phyloP scores from a whole-genome alignment of 2,113 vertebrate genomes.

The Pardalotus punctatus region DNA sequence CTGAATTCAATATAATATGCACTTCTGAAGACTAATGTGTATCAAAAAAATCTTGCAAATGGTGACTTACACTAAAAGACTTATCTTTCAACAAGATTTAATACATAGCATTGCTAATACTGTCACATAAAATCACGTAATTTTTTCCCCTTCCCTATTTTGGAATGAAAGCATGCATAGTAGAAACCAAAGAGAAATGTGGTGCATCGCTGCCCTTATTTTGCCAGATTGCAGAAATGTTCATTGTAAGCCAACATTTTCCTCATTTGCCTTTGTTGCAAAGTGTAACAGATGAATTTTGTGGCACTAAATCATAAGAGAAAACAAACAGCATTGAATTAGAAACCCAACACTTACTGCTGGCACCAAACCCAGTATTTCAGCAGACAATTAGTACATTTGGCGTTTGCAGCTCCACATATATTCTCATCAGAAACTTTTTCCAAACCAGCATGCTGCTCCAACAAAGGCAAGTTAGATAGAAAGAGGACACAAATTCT shows the following conservation, averaged over 20 bases:
- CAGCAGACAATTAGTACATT: slow-evolving; percentile 30
- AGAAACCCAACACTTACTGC: not conserved
- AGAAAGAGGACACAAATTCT: not conserved
- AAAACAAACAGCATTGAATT: slow-evolving; percentile 16
- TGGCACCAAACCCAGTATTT: slow-evolving; percentile 26
- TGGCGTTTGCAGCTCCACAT: slow-evolving; percentile 23
- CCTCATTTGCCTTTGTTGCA: not conserved
- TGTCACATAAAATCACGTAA: not conserved
- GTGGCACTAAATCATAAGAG: not conserved
- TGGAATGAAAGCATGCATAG: not conserved
- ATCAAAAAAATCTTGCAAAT: not conserved
- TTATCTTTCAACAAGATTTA: slow-evolving; percentile 35
- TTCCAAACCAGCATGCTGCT: slow-evolving; percentile 25
- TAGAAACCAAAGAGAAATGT: not conserved
- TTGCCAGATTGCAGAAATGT: not conserved
- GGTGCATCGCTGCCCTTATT: not conserved
- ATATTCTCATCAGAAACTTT: not conserved
- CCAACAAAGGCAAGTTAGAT: slow-evolving; percentile 28
- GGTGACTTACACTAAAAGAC: not conserved
- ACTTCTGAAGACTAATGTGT: not conserved
- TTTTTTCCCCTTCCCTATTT: not conserved
- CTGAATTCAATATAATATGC: not conserved
- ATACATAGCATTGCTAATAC: not conserved
- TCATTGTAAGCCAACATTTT: not conserved
- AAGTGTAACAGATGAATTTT: not conserved